Evolutionary conservation across 2,113 vertebrate species (phyloP).

Genomic region (Notarius lentiginosus): DNA sequence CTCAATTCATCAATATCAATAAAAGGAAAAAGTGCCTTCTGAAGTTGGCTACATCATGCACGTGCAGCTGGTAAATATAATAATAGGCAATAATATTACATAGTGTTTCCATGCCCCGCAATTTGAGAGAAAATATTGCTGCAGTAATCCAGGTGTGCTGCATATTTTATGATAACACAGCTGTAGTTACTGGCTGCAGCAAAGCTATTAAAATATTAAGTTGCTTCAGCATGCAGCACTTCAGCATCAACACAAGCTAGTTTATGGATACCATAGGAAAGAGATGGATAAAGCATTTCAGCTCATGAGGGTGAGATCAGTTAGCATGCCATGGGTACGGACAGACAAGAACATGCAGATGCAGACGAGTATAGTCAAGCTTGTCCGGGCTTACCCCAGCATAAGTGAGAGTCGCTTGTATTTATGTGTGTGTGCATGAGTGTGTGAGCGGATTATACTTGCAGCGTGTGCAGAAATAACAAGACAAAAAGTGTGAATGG

Average conservation of each 20-base stretch:
- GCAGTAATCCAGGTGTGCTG: background rate
- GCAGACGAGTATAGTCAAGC: conserved; percentile 18
- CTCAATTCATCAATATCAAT: background rate
- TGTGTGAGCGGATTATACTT: conserved; percentile 25
- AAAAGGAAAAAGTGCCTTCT: background rate
- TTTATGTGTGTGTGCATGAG: background rate
- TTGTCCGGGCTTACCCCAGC: conserved; percentile 85
- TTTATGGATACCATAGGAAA: background rate
- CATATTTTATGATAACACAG: background rate
- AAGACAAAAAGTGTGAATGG: conserved; percentile 8
- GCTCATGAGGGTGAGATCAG: background rate
- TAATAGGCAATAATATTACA: background rate
- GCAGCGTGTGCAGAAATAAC: conserved; percentile 31
- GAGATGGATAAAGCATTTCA: background rate
- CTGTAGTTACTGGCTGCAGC: background rate
- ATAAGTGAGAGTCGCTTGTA: conserved; percentile 76
- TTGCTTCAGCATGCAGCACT: conserved; percentile 32
- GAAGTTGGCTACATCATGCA: background rate
- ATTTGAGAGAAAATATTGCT: background rate
- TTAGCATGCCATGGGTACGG: background rate
- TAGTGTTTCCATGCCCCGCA: background rate
- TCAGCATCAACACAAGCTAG: background rate
- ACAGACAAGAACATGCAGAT: conserved; percentile 22
- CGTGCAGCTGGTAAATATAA: background rate
- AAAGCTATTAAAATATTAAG: conserved; percentile 16